Base-by-base conservation (phyloP, 2,888 invertebrate species). In the Cyclophora punctaria region DNA sequence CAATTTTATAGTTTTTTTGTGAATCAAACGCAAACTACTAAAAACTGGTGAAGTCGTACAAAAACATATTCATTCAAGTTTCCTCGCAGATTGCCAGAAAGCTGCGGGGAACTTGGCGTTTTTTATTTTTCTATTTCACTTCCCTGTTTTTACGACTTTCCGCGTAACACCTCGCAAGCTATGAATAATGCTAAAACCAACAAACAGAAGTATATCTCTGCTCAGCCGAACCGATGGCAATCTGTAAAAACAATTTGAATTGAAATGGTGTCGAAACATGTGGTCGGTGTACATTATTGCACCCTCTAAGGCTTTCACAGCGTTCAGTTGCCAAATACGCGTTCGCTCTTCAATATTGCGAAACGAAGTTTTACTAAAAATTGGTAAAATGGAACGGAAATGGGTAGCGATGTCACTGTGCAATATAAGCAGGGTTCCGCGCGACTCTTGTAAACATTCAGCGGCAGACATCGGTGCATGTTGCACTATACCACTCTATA, bases 361-460 rank as follows among this genome's bases (percentile, higher is more conserved):
- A 61, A 64, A 64, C 63, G 70, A 67, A 77, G 69, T 77, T 78
- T 74, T 67, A 71, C 60, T 73, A 72, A 79, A 79, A 80, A 73
- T 75, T 68, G 65, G 57, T 63, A 69, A 75, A 78, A 74, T 75
- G 60, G 70, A 70, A 69, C 75, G 78, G 78, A 80, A 78, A 75
- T 73, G 64, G 74, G 70, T 58, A 69, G 71, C 72, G 63, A 66
- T 75, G 78, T 74, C 75, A 71, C 66, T 62, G 60, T 63, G 70
- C 71, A 76, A 78, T 79, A 78, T 73, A 71, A 68, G 65, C 67
- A 50, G 47, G 49, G 45, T 62, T 59, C 56, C 62, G 49, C 51
- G 60, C 61, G 58, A 59, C 56, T 56, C 62, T 57, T 65, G 71
- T 71, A 77, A 76, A 77, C 72, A 75, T 73, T 68, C 70, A 62